These are phyloP conservation scores for Heterotilapia buettikoferi DNA, from an alignment of 2,113 vertebrate genomes.

Conservation along the genomic window DNA sequence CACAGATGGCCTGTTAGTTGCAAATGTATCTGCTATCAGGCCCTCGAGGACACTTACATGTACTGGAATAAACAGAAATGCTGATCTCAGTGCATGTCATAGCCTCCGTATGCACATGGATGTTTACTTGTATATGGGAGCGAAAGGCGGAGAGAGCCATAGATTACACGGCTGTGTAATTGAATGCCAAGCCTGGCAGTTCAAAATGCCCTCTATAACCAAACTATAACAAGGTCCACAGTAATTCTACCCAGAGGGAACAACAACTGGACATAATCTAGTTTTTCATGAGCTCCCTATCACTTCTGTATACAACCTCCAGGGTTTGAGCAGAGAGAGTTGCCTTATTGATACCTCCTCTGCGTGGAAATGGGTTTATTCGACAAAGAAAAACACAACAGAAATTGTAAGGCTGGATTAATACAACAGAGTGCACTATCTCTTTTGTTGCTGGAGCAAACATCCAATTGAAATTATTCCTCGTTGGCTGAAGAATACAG, in stretches of 20 bases:
- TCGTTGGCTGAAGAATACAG: not conserved
- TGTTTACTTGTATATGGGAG: not conserved
- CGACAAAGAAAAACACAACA: not conserved
- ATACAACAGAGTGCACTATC: not conserved
- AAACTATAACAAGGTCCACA: slow-evolving; percentile 60
- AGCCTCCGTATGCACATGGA: not conserved
- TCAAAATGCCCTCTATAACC: slow-evolving; percentile 46
- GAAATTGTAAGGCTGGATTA: not conserved
- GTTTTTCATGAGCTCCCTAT: slow-evolving; percentile 55
- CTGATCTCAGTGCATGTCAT: not conserved
- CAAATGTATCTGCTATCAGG: not conserved
- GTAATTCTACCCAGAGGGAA: slow-evolving; percentile 62
- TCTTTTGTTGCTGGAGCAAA: not conserved
- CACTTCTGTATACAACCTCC: slow-evolving; percentile 32
- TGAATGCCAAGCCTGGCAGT: slow-evolving; percentile 52
- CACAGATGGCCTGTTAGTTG: slow-evolving; percentile 9
- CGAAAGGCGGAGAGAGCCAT: not conserved
- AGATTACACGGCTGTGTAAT: slow-evolving; percentile 50
- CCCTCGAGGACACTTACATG: not conserved
- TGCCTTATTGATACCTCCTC: not conserved
- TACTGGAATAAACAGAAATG: not conserved
- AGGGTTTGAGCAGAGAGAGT: slow-evolving; percentile 17
- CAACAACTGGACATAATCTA: slow-evolving; percentile 44
- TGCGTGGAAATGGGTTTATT: slow-evolving; percentile 8
- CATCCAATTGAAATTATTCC: not conserved